A percentile compares a stretch with the other conserved stretches of the same genome.
Conservation (phyloP, 2,888 invertebrate genomes). For the Plagodis pulveraria region DNA sequence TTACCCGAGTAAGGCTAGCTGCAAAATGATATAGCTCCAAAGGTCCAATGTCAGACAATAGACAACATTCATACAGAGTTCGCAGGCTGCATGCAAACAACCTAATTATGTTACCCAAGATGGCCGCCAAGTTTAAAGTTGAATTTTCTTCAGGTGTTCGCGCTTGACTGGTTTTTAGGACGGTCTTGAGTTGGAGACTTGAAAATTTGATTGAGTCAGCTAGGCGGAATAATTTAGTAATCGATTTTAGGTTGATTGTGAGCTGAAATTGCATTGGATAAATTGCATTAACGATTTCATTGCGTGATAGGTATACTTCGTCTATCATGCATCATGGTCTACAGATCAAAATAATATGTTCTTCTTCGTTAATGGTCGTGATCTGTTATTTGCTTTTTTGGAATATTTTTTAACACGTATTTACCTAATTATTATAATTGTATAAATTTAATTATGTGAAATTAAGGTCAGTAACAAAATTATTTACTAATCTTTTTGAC, state of each 20-base stretch:
- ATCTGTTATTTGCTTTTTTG: too few relatives aligned
- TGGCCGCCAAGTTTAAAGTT: slow-evolving; percentile 52
- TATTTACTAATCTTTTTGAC: too few relatives aligned
- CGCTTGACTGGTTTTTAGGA: slow-evolving; percentile 50
- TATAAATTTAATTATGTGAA: too few relatives aligned
- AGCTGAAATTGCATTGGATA: not conserved
- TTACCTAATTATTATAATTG: too few relatives aligned
- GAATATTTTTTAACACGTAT: too few relatives aligned
- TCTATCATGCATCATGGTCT: too few relatives aligned
- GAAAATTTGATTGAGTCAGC: slow-evolving; percentile 28
- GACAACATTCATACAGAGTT: slow-evolving; percentile 81
- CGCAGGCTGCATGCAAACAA: slow-evolving; percentile 77
- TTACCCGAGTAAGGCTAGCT: slow-evolving; percentile 63
- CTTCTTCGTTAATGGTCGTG: too few relatives aligned
- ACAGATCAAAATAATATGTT: too few relatives aligned
- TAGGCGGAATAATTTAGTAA: slow-evolving; percentile 24
- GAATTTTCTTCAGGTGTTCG: slow-evolving; percentile 49
- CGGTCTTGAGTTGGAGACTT: slow-evolving; percentile 35
- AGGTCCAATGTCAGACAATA: slow-evolving; percentile 84
- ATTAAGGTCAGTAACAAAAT: too few relatives aligned
- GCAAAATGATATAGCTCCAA: slow-evolving; percentile 81
- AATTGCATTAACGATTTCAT: not conserved
- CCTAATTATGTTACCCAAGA: slow-evolving; percentile 79
- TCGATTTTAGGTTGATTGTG: slow-evolving; percentile 9
- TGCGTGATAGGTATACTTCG: not conserved